Evolutionary conservation across 2,113 vertebrate genomes (phyloP), one percentile per base, ranked within the genome.

Genomic region (Sturnira hondurensis): DNA sequence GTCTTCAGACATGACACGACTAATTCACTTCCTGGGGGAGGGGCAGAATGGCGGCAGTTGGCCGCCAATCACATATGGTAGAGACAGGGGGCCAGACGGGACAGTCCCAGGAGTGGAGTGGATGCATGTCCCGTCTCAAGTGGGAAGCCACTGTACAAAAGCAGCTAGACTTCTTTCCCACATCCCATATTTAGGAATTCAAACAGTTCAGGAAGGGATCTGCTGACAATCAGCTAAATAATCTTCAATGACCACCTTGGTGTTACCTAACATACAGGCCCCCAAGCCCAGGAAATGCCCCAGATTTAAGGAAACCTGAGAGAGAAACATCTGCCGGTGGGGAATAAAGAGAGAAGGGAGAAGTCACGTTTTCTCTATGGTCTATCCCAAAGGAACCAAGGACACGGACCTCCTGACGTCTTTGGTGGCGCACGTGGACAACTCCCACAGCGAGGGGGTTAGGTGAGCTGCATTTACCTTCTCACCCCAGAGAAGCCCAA

Each of bases 101-200:
- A 26, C 7, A 8, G 24, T 58, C 80, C 71, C 43, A 43, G 81
- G 80, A 77, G 73, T 2, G 0, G 17, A 36, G 16, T 41, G 16
- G 68, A 24, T 0, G 3, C 16, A 26, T 0, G 2, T 8, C 56
- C 36, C 1, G 0, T 28, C 61, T 84, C 16, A 22, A 80, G 63
- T 2, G 3, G 73, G n/a, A n/a, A 78, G 28, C 61, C 73, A 54
- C 52, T 5, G 11, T 17, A 16, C 3, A n/a, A 76, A 63, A 52
- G 61, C 13, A 36, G 50, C 70, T 12, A 9, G 36, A 15, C 16
- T 63, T 71, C 41, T 41, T 19, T 41, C 43, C 70, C 24, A 33
- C 24, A 47, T 2, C 50, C 43, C 19, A 38, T 14, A 47, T 26
- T 77, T 56, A 77, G 77, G 93, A 47, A 63, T 41, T 43, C n/a